Percentiles rank a stretch among this genome's conserved stretches.
Evolutionary conservation across 2,888 invertebrate species (phyloP).

Genomic region (Volucella zonaria): DNA sequence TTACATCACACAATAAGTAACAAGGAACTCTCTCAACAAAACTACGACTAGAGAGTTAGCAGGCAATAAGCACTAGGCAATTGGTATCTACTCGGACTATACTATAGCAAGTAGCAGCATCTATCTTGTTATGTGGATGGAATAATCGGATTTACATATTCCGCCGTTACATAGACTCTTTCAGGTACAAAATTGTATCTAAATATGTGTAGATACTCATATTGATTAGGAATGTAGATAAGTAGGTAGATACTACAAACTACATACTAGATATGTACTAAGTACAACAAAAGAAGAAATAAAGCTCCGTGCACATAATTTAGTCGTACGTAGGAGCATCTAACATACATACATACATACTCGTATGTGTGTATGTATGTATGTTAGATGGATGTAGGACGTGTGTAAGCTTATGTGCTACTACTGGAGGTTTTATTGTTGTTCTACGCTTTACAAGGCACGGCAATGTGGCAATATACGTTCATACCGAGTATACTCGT

Average conservation of each 20-base stretch:
- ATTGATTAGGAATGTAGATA: constrained; percentile 56
- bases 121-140: constrained; percentile 25
- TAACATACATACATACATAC: neutral
- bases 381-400: constrained; percentile 8
- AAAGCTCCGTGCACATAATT: constrained; percentile 42
- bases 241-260: constrained; percentile 25
- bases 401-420: neutral
- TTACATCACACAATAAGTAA: constrained; percentile 58
- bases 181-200: constrained; percentile 3
- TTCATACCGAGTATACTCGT: neutral
- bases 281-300: constrained; percentile 25
- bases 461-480: constrained; percentile 30
- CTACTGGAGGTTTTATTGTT: constrained; percentile 26
- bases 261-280: constrained; percentile 17
- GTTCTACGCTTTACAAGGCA: neutral
- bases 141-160: constrained; percentile 58
- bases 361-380: no score
- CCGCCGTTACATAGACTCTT: constrained; percentile 22
- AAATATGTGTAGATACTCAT: constrained; percentile 40
- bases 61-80: constrained; percentile 10
- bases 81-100: no score
- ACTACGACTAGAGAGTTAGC: constrained; percentile 13
- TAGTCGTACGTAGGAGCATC: constrained; percentile 35
- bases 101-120: constrained; percentile 36
- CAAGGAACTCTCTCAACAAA: constrained; percentile 36